Percentiles rank a stretch among this genome's conserved stretches.
These are phyloP conservation scores for Premnoplex brunnescens DNA, from an alignment of 2,797 vertebrate species.

Conservation along the genomic window DNA sequence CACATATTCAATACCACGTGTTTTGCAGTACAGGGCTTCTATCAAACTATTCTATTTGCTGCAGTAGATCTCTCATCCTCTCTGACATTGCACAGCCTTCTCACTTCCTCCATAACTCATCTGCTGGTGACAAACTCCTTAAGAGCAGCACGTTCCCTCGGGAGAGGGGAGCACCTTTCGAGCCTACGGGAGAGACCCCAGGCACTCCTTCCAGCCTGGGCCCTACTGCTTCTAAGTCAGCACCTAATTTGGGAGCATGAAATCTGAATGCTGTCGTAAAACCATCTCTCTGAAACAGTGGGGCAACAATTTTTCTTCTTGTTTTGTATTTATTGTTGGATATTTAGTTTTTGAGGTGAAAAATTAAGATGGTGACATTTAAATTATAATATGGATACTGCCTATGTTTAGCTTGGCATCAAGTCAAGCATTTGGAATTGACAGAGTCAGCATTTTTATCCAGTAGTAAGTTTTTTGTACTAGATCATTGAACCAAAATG, in stretches of 20 bases:
- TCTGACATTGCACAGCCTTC: background rate
- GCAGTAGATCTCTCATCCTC: background rate
- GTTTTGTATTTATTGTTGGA: background rate
- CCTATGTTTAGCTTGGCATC: background rate
- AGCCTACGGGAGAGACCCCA: background rate
- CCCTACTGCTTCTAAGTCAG: background rate
- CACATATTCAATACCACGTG: background rate
- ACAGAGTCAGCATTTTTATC: background rate
- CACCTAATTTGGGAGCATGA: background rate
- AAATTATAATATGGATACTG: background rate
- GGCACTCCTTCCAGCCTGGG: background rate
- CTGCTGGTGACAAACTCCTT: background rate
- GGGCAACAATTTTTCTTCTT: background rate
- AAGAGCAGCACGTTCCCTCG: background rate
- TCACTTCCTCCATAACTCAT: background rate
- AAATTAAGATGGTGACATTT: background rate
- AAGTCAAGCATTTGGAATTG: background rate
- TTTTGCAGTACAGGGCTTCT: background rate
- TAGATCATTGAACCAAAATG: background rate
- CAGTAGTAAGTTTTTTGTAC: background rate
- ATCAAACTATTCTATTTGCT: background rate
- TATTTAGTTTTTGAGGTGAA: background rate
- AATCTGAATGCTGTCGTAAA: background rate
- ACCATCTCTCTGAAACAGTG: background rate
- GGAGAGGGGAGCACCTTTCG: background rate